phyloP scores from a whole-genome alignment of 37 sponge, comb jelly and placozoan species.

The Beroe forskalii region DNA sequence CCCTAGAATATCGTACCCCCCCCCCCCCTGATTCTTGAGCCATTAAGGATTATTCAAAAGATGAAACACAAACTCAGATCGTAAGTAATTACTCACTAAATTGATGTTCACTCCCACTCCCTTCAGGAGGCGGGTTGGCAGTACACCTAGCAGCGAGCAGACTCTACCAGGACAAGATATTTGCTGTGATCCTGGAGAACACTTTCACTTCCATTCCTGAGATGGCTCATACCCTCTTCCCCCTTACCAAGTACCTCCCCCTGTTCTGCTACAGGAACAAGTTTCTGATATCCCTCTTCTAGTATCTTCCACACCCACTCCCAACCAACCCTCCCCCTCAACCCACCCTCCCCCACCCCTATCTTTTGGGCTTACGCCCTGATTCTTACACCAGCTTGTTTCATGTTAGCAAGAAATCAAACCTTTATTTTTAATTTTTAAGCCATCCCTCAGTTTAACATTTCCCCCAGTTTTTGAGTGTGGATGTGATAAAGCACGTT shows the following conservation, averaged over 20 bases:
- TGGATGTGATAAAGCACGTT: conserved; percentile 74
- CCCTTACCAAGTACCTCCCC: conserved; percentile 77
- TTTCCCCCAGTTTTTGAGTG: conserved; percentile 75
- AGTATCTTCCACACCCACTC: neutral
- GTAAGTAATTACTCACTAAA: no score
- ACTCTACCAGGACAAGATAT: conserved; percentile 76
- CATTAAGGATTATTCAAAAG: neutral
- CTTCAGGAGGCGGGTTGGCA: conserved; percentile 94
- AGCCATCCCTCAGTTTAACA: no score
- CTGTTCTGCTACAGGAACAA: conserved; percentile 89
- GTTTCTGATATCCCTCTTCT: no score
- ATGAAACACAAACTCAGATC: neutral
- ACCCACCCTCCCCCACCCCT: conserved; percentile 12
- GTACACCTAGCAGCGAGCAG: conserved; percentile 78
- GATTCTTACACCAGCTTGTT: neutral
- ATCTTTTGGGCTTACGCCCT: neutral
- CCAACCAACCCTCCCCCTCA: no score
- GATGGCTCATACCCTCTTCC: conserved; percentile 87
- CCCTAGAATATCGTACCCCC: no score
- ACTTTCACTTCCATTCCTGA: conserved; percentile 94
- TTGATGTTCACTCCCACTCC: no score
- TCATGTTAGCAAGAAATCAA: no score
- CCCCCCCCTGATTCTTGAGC: no score
- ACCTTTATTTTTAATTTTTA: no score
- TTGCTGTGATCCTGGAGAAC: conserved; percentile 92